Percentiles rank a stretch among this genome's conserved stretches.
Evolutionary conservation across 2,797 vertebrate species (phyloP).

Genomic region (Rhodeus uyekii): DNA sequence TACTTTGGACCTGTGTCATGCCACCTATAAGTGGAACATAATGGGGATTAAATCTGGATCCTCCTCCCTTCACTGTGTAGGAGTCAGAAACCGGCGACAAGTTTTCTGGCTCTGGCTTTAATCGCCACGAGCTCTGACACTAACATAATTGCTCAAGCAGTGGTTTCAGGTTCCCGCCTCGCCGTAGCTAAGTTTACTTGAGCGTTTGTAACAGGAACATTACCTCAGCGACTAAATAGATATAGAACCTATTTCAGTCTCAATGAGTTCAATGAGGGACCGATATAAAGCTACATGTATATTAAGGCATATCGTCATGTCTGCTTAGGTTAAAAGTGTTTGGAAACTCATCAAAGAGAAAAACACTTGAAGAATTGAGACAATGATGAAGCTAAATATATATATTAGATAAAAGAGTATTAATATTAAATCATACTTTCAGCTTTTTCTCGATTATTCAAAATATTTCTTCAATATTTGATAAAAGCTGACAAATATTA

Average conservation of each 20-base stretch:
- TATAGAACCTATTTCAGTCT: conserved; percentile 14
- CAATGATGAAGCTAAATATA: neutral
- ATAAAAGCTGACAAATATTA: neutral
- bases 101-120: neutral
- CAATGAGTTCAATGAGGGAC: neutral
- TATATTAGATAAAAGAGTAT: neutral
- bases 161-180: conserved; percentile 30
- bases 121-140: neutral
- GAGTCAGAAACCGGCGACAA: too few relatives aligned
- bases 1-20: neutral
- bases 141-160: conserved; percentile 30
- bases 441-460: neutral
- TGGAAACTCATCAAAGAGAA: neutral
- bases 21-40: neutral
- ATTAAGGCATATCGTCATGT: neutral
- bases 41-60: neutral
- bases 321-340: neutral
- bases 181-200: conserved; percentile 24
- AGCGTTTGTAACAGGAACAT: conserved; percentile 31
- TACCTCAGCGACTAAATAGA: conserved; percentile 25
- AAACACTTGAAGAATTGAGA: neutral
- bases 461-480: neutral
- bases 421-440: neutral
- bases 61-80: neutral
- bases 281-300: neutral